Conservation (phyloP, 2,797 vertebrate species). For the Galaxias olidus region DNA sequence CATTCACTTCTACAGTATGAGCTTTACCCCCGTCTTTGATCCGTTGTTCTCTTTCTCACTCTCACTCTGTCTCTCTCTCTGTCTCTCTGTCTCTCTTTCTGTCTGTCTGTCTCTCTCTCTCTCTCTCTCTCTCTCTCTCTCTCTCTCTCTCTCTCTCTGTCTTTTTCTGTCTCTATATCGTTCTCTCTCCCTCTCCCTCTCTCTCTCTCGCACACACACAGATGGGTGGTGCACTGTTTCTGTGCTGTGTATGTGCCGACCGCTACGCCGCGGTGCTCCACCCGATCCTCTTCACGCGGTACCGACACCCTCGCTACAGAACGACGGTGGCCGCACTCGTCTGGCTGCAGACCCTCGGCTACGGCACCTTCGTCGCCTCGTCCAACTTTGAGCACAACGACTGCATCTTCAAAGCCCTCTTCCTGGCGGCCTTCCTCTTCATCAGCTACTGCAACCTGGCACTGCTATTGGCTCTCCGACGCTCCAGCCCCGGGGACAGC, state of each 20-base stretch:
- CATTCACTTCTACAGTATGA: too few relatives aligned
- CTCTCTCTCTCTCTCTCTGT: too few relatives aligned
- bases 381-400: conserved; percentile 13
- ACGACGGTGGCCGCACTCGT: neutral
- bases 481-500: conserved; percentile 8
- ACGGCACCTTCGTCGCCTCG: neutral
- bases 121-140: too few relatives aligned
- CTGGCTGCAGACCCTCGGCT: conserved; percentile 17
- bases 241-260: conserved; percentile 29
- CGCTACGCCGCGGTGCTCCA: conserved; percentile 27
- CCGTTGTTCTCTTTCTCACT: too few relatives aligned
- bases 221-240: conserved; percentile 22
- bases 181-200: neutral
- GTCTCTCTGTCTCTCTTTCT: too few relatives aligned
- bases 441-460: conserved; percentile 31
- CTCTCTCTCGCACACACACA: neutral
- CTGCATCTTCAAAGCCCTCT: conserved; percentile 12
- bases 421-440: conserved; percentile 14
- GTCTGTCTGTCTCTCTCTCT: neutral
- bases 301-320: conserved; percentile 5
- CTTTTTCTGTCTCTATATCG: neutral
- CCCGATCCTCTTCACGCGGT: conserved; percentile 18
- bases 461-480: conserved; percentile 19
- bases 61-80: too few relatives aligned
- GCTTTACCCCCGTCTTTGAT: too few relatives aligned